Base-by-base conservation (phyloP, 2,797 vertebrate genomes). In the Furcifer pardalis region DNA sequence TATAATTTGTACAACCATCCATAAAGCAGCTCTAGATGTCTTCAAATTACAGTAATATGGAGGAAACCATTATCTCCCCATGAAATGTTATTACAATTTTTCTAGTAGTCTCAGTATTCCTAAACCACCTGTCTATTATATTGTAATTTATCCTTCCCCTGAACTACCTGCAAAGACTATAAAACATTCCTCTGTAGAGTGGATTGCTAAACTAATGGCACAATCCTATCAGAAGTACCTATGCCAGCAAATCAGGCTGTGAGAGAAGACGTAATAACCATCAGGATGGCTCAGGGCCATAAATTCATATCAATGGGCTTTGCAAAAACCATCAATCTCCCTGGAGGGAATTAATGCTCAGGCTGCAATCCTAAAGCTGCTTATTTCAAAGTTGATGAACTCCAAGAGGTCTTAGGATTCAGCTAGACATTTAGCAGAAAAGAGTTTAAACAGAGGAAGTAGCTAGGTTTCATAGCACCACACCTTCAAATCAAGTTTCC, bases 1-100 rank as follows among this genome's bases (percentile, higher is more conserved):
- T n/a, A 82, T 59, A 91, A 85, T 56, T 82, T 84, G 68, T 40
- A 86, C 65, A 62, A 85, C 85, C 44, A 72, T 17, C 79, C 82
- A 0, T 72, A 86, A 69, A 46, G 30, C 2, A 79, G 7, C 1
- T 35, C 60, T 0, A 35, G 19, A 9, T 78, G 68, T 80, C 30
- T 27, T 74, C 35, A 81, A 30, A 77, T 73, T 77, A 68, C 65
- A 32, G 5, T 23, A 52, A 7, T 15, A 27, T 0, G 1, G 12
- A 19, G 27, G 44, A 40, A 81, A 44, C 42, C 37, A 82, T 52
- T 27, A 2, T 7, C 72, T 8, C 35, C 60, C 2, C 4, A 2
- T 1, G 5, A 83, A 88, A 84, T 49, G 56, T 75, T 82, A 77
- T 71, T 23, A 60, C 77, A 84, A 59, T 71, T 74, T 42, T 5